Percentiles rank a stretch among this genome's conserved stretches.
Conservation (phyloP, 2,113 vertebrate genomes). For the Crypturellus undulatus region DNA sequence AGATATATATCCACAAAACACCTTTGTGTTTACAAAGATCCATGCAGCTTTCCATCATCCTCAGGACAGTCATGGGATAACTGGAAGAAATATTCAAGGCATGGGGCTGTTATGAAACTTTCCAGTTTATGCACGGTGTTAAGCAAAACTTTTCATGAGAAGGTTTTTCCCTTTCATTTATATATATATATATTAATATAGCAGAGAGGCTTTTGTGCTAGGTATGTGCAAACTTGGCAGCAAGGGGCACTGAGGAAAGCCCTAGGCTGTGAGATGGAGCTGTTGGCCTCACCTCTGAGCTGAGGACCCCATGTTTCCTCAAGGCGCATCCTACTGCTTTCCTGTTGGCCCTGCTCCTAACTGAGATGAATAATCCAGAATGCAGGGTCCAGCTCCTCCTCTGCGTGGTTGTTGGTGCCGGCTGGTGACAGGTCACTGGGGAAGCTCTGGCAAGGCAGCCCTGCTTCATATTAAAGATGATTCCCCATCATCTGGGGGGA, state of each 20-base stretch:
- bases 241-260: neutral
- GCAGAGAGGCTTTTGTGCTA: neutral
- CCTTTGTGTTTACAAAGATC: neutral
- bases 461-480: neutral
- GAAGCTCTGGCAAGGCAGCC: neutral
- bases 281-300: neutral
- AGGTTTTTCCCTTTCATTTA: neutral
- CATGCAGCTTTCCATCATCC: neutral
- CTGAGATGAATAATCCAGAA: conserved; percentile 32
- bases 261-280: neutral
- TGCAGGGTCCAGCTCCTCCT: neutral
- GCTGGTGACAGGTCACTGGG: neutral
- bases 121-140: neutral
- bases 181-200: neutral
- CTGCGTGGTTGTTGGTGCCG: conserved; percentile 14
- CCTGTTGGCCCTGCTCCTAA: neutral
- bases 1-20: neutral
- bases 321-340: neutral
- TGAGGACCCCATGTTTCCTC: neutral
- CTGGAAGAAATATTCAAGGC: neutral
- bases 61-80: neutral
- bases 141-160: neutral
- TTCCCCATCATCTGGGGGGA: too few species aligned
- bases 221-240: neutral
- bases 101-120: neutral